phyloP scores from a whole-genome alignment of 2,888 invertebrate genomes.

The Balanococcus diminutus region DNA sequence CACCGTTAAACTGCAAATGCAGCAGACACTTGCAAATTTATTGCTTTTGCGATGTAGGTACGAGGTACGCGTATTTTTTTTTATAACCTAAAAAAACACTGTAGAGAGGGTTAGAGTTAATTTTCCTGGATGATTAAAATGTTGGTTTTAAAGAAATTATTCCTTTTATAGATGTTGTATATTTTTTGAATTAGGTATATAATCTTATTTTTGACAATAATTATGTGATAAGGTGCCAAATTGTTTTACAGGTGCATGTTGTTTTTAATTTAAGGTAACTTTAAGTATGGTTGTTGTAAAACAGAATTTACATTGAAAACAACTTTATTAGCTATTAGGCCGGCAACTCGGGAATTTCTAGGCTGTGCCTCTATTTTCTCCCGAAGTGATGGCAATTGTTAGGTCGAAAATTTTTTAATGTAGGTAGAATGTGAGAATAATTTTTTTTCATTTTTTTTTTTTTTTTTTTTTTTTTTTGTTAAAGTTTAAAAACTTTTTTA shows the following conservation, averaged over 20 bases:
- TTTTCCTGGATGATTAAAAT: background rate
- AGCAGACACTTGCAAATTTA: slow-evolving; percentile 48
- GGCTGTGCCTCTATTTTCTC: no score
- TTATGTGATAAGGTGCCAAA: background rate
- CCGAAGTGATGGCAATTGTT: no score
- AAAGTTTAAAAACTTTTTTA: no score
- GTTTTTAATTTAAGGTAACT: background rate
- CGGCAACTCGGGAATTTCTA: no score
- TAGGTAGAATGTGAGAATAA: no score
- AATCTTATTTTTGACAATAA: background rate
- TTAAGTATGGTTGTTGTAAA: no score
- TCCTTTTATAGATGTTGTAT: background rate
- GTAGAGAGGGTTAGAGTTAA: background rate
- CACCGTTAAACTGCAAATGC: slow-evolving; percentile 54
- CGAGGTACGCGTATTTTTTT: background rate
- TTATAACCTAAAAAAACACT: background rate
- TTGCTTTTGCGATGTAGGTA: background rate
- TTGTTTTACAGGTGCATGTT: background rate
- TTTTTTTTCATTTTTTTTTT: no score
- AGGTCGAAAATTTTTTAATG: no score
- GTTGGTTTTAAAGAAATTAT: background rate
- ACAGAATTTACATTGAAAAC: no score
- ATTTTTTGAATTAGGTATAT: background rate
- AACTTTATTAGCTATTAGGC: no score
- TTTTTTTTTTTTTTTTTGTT: no score